Base-by-base conservation (phyloP, 2,113 vertebrate genomes). In the Periophthalmus modestus region DNA sequence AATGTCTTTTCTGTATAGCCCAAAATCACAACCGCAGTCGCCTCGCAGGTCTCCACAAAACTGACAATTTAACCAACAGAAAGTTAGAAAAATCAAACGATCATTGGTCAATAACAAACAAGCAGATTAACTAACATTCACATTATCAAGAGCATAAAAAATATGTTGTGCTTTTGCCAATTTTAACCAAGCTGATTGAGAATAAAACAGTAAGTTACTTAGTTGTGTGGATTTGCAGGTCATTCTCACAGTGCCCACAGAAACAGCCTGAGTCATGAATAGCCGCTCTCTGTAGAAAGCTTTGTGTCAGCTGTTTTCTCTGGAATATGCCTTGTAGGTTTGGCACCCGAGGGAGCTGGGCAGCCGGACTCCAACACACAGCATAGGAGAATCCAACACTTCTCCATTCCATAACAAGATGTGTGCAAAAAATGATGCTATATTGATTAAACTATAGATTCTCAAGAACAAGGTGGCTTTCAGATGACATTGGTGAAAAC, bases 261-360 rank as follows among this genome's bases (percentile, higher is more conserved):
- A 79, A 77, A 69, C 68, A 55, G 63, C 71, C 23, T 83, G 82
- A 82, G 62, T 87, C 66, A 77, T 79, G 84, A 80, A 80, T 21
- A 72, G 23, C 79, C 28, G 24, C 74, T 59, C 46, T 65, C 74
- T 66, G 73, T 80, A 16, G 66, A 76, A 86, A 77, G 36, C 63
- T 43, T 19, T 19, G 69, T 52, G 78, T 85, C 81, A 88, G 84
- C 82, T 77, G 66, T 83, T 86, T 77, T 74, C 77, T 58, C 46
- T 2, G 33, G 50, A 47, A 66, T 61, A 72, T 59, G 71, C 73
- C 55, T 16, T 52, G 70, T 69, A 55, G 72, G 66, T 77, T 80
- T 28, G 67, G 16, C 81, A 75, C 69, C 54, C 62, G 19, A 23
- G 33, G 46, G 63, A 74, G 58, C 52, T n/a, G 43, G 18, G 71